Evolutionary conservation across 2,113 vertebrate species (phyloP).

Genomic region (Esox niger): DNA sequence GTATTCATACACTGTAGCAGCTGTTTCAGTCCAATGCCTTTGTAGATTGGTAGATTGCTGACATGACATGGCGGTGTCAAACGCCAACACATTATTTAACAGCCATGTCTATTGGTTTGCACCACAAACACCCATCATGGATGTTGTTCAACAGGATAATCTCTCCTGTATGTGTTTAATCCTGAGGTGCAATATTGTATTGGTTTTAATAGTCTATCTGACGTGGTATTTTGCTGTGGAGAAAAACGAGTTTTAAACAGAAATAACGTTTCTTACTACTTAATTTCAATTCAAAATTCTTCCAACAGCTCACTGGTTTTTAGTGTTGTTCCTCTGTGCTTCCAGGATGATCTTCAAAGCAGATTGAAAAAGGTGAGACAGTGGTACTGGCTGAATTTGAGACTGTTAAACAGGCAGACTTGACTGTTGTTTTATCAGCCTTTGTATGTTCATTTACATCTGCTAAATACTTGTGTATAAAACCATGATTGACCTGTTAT

Average conservation of each 20-base stretch:
- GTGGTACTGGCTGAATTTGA: constrained; percentile 30
- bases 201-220: constrained; percentile 71
- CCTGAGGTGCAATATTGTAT: constrained; percentile 78
- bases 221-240: constrained; percentile 48
- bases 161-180: constrained; percentile 63
- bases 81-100: constrained; percentile 55
- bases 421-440: constrained; percentile 28
- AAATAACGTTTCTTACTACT: constrained; percentile 39
- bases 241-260: constrained; percentile 26
- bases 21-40: constrained; percentile 61
- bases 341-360: constrained; percentile 60
- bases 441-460: constrained; percentile 8
- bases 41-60: constrained; percentile 60
- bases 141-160: constrained; percentile 43
- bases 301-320: constrained; percentile 61
- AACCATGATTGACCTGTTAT: too few relatives aligned
- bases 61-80: constrained; percentile 65
- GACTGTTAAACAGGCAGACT: constrained; percentile 42
- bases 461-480: constrained; percentile 35
- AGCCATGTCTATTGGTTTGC: constrained; percentile 63
- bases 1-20: constrained; percentile 62
- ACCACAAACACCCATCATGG: constrained; percentile 59
- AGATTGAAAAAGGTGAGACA: constrained; percentile 11
- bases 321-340: constrained; percentile 69
- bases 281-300: constrained; percentile 56